Base-by-base conservation (phyloP, 2,888 invertebrate genomes). In the Caenorhabditis sp. region DNA sequence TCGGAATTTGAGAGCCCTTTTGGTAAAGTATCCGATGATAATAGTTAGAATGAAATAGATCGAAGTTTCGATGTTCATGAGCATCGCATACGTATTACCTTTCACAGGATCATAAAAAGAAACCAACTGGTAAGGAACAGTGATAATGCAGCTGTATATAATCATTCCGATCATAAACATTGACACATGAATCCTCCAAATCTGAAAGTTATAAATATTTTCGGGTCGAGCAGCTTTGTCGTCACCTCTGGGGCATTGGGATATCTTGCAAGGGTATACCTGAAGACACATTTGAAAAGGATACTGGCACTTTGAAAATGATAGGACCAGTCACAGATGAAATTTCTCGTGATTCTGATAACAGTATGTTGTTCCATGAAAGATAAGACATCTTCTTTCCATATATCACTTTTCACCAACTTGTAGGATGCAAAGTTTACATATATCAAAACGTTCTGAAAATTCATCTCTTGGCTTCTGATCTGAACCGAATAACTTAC, bases 301-400 rank as follows among this genome's bases (percentile, higher is more conserved):
- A 69, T 35, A 26, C 69, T 69, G n/a, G 35, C 22, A 19, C 69
- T 38, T 38, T 69, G 69, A 26, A 69, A 38, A 28, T 70, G 70
- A 14, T 70, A 70, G 28, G 26, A 70, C 41, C 44, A 44, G 19
- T 70, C 26, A 19, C 47, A 26, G n/a, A 58, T 26, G 58, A 68
- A 54, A 22, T 54, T 24, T 26, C 54, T 66, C 10, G 31, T 31
- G 0, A 26, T 14, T 26, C 26, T 12, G 26, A 54, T 24, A 54
- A 26, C 26, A 14, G 1, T 14, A 26, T 54, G 54, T 4, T 5
- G 5, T 22, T 54, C 54, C 24, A 54, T 26, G 7, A 54, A 54
- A 10, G 14, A 3, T 5, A 54, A 26, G 4, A 54, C 14, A 26
- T 54, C 54, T 54, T 54, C 54, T 24, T 5, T 26, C 26, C 14